These are phyloP conservation scores for Phyto melanocephala DNA, from an alignment of 2,888 invertebrate genomes.

Conservation along the genomic window DNA sequence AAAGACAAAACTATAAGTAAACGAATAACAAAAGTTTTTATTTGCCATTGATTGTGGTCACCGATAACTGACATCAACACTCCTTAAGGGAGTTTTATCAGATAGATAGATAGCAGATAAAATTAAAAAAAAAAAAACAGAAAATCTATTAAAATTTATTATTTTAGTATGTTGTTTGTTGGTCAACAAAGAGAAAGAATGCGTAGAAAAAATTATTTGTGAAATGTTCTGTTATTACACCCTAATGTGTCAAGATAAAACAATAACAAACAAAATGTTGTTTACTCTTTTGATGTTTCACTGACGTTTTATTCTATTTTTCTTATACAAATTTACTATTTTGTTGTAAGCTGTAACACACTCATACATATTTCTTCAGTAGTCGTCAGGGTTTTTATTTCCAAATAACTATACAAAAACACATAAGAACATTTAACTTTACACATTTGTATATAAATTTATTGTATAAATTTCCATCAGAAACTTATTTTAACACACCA, in stretches of 20 bases:
- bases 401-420: neutral
- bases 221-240: neutral
- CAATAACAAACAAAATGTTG: neutral
- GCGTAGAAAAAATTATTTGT: neutral
- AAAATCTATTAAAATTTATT: constrained; percentile 60
- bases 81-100: constrained; percentile 47
- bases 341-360: constrained; percentile 26
- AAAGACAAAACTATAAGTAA: constrained; percentile 16
- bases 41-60: constrained; percentile 52
- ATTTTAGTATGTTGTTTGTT: constrained; percentile 52
- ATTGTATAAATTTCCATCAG: constrained; percentile 61
- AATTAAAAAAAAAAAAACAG: no score
- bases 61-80: constrained; percentile 45
- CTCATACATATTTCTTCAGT: constrained; percentile 57
- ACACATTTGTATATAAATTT: constrained; percentile 50
- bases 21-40: constrained; percentile 27
- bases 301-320: neutral
- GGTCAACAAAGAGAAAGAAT: neutral
- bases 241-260: constrained; percentile 46
- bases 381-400: constrained; percentile 32
- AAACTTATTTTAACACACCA: constrained; percentile 28
- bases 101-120: neutral
- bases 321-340: constrained; percentile 12
- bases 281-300: neutral
- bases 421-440: neutral